A percentile compares a stretch with the other conserved stretches of the same genome.
phyloP scores from a whole-genome alignment of 1,140 invertebrate genomes.

The Lethrus apterus region DNA sequence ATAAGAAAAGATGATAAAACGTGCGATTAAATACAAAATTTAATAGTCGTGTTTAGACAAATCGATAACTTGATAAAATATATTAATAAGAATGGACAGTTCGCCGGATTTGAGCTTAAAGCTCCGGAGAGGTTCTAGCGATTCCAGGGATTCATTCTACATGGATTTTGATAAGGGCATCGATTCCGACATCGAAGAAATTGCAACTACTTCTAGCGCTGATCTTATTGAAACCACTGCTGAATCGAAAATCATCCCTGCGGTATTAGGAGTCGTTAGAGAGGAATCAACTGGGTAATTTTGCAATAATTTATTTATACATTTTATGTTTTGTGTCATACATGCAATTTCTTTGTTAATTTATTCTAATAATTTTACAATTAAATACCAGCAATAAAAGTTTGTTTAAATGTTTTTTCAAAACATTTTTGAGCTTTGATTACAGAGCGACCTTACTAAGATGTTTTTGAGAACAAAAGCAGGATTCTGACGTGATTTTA shows the following conservation, averaged over 20 bases:
- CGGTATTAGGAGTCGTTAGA: conserved; percentile 37
- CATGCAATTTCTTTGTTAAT: no score
- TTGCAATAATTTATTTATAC: no score
- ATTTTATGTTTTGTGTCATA: no score
- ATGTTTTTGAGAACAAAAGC: no score
- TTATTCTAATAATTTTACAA: no score
- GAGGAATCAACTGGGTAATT: conserved; percentile 11
- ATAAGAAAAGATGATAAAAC: no score
- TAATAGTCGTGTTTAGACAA: not conserved
- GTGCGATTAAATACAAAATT: no score
- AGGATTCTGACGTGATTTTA: no score
- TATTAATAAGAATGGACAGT: conserved; percentile 54
- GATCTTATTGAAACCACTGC: conserved; percentile 36
- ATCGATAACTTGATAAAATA: not conserved
- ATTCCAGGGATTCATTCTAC: conserved; percentile 79
- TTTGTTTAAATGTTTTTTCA: no score
- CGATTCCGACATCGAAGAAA: conserved; percentile 81
- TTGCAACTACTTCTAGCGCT: conserved; percentile 52
- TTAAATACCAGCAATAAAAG: no score
- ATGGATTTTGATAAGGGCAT: conserved; percentile 84
- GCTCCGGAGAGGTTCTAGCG: conserved; percentile 70
- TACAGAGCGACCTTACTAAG: no score
- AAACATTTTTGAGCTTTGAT: no score
- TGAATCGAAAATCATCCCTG: conserved; percentile 46
- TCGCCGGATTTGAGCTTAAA: conserved; percentile 77